A percentile compares a stretch with the other conserved stretches of the same genome.
Conservation (phyloP, 23 tunicate species). For the Trididemnum clinides region DNA sequence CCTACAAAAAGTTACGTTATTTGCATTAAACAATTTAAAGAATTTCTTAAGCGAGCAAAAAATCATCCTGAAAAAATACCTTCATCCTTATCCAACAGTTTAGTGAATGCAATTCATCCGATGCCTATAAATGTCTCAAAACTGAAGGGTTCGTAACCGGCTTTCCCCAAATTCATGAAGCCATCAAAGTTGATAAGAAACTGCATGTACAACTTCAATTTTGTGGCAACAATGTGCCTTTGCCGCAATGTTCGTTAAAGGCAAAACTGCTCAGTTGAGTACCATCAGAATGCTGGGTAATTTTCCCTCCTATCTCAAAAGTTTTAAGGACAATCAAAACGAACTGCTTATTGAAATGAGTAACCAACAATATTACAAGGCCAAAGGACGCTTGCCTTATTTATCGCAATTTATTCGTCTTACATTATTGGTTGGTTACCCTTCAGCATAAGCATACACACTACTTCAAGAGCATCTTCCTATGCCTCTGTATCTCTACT, state of each 20-base stretch:
- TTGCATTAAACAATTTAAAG: too few species aligned
- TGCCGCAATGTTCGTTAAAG: background rate
- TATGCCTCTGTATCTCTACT: background rate
- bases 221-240: background rate
- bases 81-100: too few species aligned
- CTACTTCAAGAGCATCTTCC: background rate
- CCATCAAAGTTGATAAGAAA: background rate
- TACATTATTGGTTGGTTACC: background rate
- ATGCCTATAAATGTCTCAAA: too few species aligned
- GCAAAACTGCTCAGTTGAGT: background rate
- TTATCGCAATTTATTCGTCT: background rate
- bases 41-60: too few species aligned
- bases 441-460: background rate
- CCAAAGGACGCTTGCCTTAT: background rate
- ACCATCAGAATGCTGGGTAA: background rate
- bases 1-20: too few species aligned
- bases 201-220: background rate
- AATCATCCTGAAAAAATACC: too few species aligned
- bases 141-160: too few species aligned
- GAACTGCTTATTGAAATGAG: background rate
- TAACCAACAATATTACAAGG: background rate
- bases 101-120: too few species aligned
- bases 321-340: background rate
- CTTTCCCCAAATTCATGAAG: too few species aligned
- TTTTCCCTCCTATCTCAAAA: background rate